Percentiles rank a stretch among this genome's conserved stretches.
These are phyloP conservation scores for Epizoanthus illoricatus DNA, from an alignment of 92 coral and sea anemone species.

Conservation along the genomic window DNA sequence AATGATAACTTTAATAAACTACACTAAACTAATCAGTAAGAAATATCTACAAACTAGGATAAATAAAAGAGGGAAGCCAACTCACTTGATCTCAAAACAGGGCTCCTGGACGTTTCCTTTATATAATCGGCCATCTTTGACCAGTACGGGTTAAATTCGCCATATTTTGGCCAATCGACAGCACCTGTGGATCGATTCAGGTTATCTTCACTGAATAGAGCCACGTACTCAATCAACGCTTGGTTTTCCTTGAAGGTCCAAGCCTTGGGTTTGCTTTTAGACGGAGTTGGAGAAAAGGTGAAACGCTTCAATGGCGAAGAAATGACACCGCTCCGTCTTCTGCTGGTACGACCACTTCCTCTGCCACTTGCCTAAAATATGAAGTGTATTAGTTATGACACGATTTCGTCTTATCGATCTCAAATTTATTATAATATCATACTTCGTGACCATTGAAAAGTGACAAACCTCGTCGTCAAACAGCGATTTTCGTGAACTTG, in stretches of 20 bases:
- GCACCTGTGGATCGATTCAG: constrained; percentile 11
- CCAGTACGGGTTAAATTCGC: constrained; percentile 15
- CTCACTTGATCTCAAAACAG: constrained; percentile 7
- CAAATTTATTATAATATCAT: neutral
- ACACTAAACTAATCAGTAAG: neutral
- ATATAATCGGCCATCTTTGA: constrained; percentile 26
- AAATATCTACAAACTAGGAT: neutral
- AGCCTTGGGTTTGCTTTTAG: constrained; percentile 13
- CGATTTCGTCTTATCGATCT: neutral
- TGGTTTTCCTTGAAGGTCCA: constrained; percentile 24
- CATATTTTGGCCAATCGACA: constrained; percentile 27
- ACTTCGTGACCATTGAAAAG: neutral
- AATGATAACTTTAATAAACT: too few relatives aligned
- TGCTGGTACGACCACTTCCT: constrained; percentile 15
- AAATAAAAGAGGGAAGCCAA: neutral
- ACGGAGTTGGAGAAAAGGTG: constrained; percentile 7
- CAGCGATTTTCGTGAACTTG: too few relatives aligned
- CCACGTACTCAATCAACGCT: constrained; percentile 17
- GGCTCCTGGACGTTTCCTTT: neutral
- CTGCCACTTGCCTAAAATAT: neutral
- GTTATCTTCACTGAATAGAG: constrained; percentile 12
- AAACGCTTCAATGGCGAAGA: constrained; percentile 21
- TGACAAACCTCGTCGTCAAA: neutral
- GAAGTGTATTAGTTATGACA: constrained; percentile 5
- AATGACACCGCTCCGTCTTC: neutral